A percentile compares a stretch with the other conserved stretches of the same genome.
These are phyloP conservation scores for Chauna torquata DNA, from an alignment of 2,113 vertebrate genomes.

Conservation along the genomic window DNA sequence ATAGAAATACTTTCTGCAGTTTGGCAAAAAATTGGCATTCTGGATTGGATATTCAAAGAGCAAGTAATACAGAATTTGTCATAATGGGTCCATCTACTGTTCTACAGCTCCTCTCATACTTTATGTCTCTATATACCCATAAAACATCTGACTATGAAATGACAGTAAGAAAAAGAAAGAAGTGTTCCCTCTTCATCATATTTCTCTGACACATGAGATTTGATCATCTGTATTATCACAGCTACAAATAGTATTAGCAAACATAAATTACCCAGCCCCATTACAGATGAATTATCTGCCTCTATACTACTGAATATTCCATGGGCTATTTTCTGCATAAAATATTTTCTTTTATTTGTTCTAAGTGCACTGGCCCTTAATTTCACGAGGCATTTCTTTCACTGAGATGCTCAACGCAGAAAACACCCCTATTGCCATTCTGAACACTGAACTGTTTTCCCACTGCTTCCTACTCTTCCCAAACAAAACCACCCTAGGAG, in stretches of 20 bases:
- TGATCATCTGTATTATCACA: not conserved
- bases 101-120: slow-evolving; percentile 3
- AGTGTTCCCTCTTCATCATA: not conserved
- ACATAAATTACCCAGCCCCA: not conserved
- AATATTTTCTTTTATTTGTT: not conserved
- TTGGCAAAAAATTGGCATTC: slow-evolving; percentile 12
- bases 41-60: not conserved
- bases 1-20: not conserved
- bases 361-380: not conserved
- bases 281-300: not conserved
- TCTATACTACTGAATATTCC: not conserved
- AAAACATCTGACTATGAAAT: slow-evolving; percentile 14
- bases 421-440: not conserved
- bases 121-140: slow-evolving; percentile 2
- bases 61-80: not conserved
- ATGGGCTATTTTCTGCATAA: not conserved
- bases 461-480: not conserved
- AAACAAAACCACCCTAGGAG: not conserved
- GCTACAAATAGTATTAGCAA: not conserved
- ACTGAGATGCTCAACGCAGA: not conserved
- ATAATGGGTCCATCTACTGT: not conserved
- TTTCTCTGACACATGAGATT: not conserved
- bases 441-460: not conserved
- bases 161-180: not conserved
- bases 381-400: not conserved